Evolutionary conservation across 2,888 invertebrate genomes (phyloP), one percentile per base, ranked within the genome.

Genomic region (Ornithoptera alexandrae): DNA sequence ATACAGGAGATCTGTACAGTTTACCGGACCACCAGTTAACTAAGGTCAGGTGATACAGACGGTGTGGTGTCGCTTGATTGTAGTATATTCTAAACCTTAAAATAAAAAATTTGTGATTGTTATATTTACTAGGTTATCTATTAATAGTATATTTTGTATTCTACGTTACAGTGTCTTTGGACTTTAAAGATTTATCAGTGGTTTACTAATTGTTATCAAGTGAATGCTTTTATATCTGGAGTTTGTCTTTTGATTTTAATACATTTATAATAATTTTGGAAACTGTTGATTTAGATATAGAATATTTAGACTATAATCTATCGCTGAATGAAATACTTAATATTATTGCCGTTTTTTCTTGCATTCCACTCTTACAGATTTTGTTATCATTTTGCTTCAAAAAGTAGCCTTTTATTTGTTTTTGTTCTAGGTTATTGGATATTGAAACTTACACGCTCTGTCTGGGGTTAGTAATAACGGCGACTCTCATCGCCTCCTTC

Each of bases 1-100:
- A 83, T 0, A 95, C 92, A 0, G 96, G 96, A 0, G 94, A 94
- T 75, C 93, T 94, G 81, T 95, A 95, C 17, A 96, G 85, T 0
- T 94, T 94, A 0, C 90, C 93, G 6, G 94, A 93, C 94, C 96
- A 96, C 96, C 96, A 96, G 83, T 96, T 96, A 15, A 96, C 94
- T 76, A 96, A 84, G 2, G 92, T 86, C 58, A 96, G 83, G 74
- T 93, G 93, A 64, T 94, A 94, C 20, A 89, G 84, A 18, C 92
- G 93, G 67, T 94, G 86, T 0, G 96, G 93, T 0, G 93, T 90
- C 0, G 94, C 95, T 84, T 96, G 96, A 82, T 95, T 96, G 84
- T 95, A 96, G 81, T 95, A 95, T 60, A 96, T 90, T 17, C 96
- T 93, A 77, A 95, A 67, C 10, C 67, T 67, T 46, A 8, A 58